A percentile compares a stretch with the other conserved stretches of the same genome.
These are phyloP conservation scores for Sphyrna mokarran DNA, from an alignment of 2,113 vertebrate species.

Conservation along the genomic window DNA sequence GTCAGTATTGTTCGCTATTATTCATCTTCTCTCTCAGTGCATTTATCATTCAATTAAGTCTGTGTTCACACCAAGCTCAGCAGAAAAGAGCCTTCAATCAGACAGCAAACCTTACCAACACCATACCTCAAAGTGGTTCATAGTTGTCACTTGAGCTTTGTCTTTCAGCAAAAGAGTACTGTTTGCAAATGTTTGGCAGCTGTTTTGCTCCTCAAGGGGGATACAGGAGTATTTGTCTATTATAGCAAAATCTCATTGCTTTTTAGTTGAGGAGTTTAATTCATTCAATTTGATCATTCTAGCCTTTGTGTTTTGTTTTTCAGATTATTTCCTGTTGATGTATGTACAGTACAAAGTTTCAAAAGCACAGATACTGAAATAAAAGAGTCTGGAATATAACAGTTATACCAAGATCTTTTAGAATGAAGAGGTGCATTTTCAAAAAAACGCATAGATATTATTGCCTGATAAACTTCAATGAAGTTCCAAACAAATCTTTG, in stretches of 20 bases:
- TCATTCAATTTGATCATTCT: slow-evolving; percentile 12
- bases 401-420: background rate
- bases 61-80: slow-evolving; percentile 68
- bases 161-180: slow-evolving; percentile 47
- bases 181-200: slow-evolving; percentile 49
- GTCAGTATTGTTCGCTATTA: slow-evolving; percentile 67
- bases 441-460: background rate
- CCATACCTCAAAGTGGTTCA: slow-evolving; percentile 54
- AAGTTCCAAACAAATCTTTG: background rate
- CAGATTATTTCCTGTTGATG: background rate
- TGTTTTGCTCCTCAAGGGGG: slow-evolving; percentile 34
- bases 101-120: slow-evolving; percentile 67
- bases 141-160: slow-evolving; percentile 62
- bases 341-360: slow-evolving; percentile 13
- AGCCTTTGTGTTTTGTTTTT: slow-evolving; percentile 14
- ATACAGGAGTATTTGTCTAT: slow-evolving; percentile 21
- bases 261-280: slow-evolving; percentile 15
- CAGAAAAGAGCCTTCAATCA: slow-evolving; percentile 71
- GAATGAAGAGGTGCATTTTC: background rate
- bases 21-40: slow-evolving; percentile 65
- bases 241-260: slow-evolving; percentile 26
- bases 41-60: slow-evolving; percentile 81
- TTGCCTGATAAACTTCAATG: background rate
- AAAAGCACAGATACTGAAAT: background rate
- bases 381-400: background rate